phyloP scores from a whole-genome alignment of 2,113 vertebrate genomes.

The Argyrosomus japonicus region DNA sequence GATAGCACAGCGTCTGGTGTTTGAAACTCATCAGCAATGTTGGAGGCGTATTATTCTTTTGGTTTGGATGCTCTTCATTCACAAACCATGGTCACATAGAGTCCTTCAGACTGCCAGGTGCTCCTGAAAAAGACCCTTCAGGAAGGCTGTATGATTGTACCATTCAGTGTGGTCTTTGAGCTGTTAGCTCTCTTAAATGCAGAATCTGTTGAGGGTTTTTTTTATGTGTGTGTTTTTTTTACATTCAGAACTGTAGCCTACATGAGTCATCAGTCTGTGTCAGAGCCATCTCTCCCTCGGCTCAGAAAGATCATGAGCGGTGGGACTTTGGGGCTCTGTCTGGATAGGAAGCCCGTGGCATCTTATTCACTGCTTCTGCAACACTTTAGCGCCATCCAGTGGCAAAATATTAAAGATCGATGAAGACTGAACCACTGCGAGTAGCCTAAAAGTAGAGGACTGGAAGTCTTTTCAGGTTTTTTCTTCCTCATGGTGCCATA shows the following conservation, averaged over 20 bases:
- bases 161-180: not conserved
- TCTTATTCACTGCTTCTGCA: not conserved
- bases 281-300: slow-evolving; percentile 55
- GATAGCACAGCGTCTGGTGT: slow-evolving; percentile 22
- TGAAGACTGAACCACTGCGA: not conserved
- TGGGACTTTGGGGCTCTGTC: slow-evolving; percentile 65
- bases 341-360: slow-evolving; percentile 30
- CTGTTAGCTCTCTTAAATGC: slow-evolving; percentile 7
- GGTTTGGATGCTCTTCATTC: not conserved
- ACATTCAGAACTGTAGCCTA: slow-evolving; percentile 36
- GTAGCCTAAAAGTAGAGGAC: too few relatives aligned
- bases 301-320: slow-evolving; percentile 75
- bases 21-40: slow-evolving; percentile 1
- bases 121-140: not conserved
- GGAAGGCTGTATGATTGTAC: not conserved
- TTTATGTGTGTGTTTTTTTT: not conserved
- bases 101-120: not conserved
- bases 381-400: slow-evolving; percentile 68
- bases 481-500: not conserved
- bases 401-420: slow-evolving; percentile 11
- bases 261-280: slow-evolving; percentile 75
- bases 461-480: not conserved
- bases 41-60: not conserved
- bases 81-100: not conserved
- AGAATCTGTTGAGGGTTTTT: slow-evolving; percentile 24